Evolutionary conservation across 2,797 vertebrate genomes (phyloP).

Genomic region (Malacoraja senta): DNA sequence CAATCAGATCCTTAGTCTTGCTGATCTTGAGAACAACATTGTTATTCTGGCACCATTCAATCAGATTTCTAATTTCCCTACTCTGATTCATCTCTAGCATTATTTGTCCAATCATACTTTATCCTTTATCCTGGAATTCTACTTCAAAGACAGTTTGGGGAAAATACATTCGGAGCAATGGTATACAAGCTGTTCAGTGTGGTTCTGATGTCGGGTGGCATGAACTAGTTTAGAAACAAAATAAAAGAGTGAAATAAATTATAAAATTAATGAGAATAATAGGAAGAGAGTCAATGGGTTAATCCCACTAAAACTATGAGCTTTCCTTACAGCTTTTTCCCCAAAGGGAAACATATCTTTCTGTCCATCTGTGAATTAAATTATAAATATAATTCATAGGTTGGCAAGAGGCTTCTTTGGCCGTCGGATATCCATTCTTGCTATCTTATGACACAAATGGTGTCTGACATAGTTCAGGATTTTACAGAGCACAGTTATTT

Average conservation of each 20-base stretch:
- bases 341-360: not conserved
- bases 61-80: too few relatives aligned
- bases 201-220: not conserved
- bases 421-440: not conserved
- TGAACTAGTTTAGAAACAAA: not conserved
- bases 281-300: not conserved
- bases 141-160: too few relatives aligned
- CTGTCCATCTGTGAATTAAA: constrained; percentile 33
- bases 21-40: too few relatives aligned
- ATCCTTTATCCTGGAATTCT: too few relatives aligned
- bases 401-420: constrained; percentile 9
- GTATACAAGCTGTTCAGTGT: too few relatives aligned
- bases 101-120: too few relatives aligned
- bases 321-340: not conserved
- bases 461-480: constrained; percentile 2
- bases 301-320: not conserved
- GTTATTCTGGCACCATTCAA: too few relatives aligned
- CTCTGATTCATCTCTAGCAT: too few relatives aligned
- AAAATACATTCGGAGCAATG: not conserved
- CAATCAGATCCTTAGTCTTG: too few relatives aligned
- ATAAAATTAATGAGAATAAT: not conserved
- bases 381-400: constrained; percentile 18
- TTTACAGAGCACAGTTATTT: not conserved
- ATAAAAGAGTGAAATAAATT: not conserved
- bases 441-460: not conserved